These are phyloP conservation scores for Uloborus plumipes DNA, from an alignment of 2,888 invertebrate genomes.

Conservation along the genomic window DNA sequence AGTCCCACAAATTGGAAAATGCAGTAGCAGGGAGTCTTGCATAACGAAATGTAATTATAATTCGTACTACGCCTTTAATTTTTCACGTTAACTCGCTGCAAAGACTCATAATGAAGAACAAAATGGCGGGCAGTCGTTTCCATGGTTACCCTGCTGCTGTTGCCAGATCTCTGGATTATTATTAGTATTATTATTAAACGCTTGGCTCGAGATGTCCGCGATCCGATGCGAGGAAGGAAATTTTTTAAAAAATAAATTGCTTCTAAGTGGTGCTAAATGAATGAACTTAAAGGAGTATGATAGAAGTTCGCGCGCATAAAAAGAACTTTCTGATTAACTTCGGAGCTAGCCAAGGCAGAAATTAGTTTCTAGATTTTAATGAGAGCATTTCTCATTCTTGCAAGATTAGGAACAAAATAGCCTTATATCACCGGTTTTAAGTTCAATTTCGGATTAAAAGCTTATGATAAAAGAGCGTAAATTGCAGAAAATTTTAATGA, in stretches of 20 bases:
- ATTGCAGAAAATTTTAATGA: slow-evolving; percentile 44
- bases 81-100: slow-evolving; percentile 50
- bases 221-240: slow-evolving; percentile 43
- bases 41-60: slow-evolving; percentile 51
- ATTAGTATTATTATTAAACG: slow-evolving; percentile 56
- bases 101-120: slow-evolving; percentile 53
- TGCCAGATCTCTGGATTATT: slow-evolving; percentile 57
- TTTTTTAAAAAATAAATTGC: slow-evolving; percentile 51
- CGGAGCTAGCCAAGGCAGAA: slow-evolving; percentile 47
- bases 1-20: slow-evolving; percentile 52
- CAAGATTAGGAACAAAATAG: slow-evolving; percentile 54
- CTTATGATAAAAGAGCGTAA: slow-evolving; percentile 6
- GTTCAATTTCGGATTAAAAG: slow-evolving; percentile 5
- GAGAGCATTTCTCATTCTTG: slow-evolving; percentile 49
- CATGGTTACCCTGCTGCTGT: slow-evolving; percentile 48
- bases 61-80: slow-evolving; percentile 54
- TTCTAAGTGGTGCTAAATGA: slow-evolving; percentile 54
- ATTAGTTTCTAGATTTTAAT: slow-evolving; percentile 59
- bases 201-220: slow-evolving; percentile 36
- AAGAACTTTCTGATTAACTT: slow-evolving; percentile 59
- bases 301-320: slow-evolving; percentile 23
- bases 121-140: slow-evolving; percentile 46
- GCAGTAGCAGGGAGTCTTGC: slow-evolving; percentile 15
- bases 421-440: slow-evolving; percentile 10
- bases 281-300: slow-evolving; percentile 56